Base-by-base conservation (phyloP, 2,113 vertebrate genomes). In the Sinocyclocheilus anshuiensis region DNA sequence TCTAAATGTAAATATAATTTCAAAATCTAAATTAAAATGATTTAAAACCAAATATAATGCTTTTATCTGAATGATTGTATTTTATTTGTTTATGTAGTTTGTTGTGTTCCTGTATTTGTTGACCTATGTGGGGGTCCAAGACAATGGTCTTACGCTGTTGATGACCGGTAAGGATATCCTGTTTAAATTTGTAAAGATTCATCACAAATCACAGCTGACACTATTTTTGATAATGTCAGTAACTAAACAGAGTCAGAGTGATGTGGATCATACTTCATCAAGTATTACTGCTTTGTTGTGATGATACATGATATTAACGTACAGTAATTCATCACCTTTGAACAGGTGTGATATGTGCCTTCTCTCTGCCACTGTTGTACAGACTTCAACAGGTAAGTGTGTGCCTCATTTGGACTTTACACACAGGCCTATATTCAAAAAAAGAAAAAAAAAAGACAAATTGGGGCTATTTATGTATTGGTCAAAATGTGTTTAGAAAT, bases 361-460 rank as follows among this genome's bases (percentile, higher is more conserved):
- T 98, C 91, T 97, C 97, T 4, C 78, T 97, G 84, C 97, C 97
- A 63, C 88, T 98, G 80, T 91, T 97, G 53, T 98, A 97, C 91
- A 94, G 93, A 92, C 96, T 96, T 82, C 95, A 97, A 89, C 95
- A 97, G 96, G 97, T 98, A 89, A 91, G 92, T 71, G 20, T 57
- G 10, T 16, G n/a, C 2, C 10, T 55, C 29, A 45, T 22, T 45
- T 74, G 71, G 20, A 45, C 42, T 45, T 74, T n/a, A 45, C 33
- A 74, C 10, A 74, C 20, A 42, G 20, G 1, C 39, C 20, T 42
- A 22, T 42, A 74, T 71, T 39, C 12, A 69, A 69, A 67, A 16
- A 36, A 29, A 12, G 2, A 48, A 48, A 48, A 48, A 11, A 45
- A 48, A 48, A 2, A 48, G 11, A 42, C 10, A 45, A 50, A 50